Conservation (phyloP, 2,113 vertebrate genomes). For the Engraulis encrasicolus region DNA sequence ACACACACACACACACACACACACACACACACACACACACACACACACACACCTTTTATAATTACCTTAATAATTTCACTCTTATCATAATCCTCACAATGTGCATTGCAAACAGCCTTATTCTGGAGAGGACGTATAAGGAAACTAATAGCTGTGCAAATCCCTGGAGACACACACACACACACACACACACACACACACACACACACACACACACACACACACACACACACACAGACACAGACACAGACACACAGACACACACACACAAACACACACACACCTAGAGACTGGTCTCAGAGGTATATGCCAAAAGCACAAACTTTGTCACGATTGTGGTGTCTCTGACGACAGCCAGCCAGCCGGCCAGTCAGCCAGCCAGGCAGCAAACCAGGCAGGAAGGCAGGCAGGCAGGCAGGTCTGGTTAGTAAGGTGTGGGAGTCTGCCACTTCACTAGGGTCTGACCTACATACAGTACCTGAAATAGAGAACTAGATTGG, state of each 20-base stretch:
- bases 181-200: background rate
- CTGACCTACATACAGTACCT: slow-evolving; percentile 71
- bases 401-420: no score
- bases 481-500: slow-evolving; percentile 67
- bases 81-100: no score
- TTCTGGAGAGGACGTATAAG: no score
- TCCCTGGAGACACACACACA: background rate
- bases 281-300: background rate
- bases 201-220: background rate
- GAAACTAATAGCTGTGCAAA: no score
- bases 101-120: no score
- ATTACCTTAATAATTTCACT: no score
- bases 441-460: slow-evolving; percentile 60
- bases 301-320: slow-evolving; percentile 33
- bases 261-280: slow-evolving; percentile 28
- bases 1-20: no score
- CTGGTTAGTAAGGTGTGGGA: slow-evolving; percentile 54
- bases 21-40: no score
- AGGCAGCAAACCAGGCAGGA: no score
- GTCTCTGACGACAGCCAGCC: no score
- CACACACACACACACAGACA: background rate
- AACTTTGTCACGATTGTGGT: slow-evolving; percentile 50
- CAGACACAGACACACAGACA: background rate
- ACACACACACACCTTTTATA: no score
- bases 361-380: no score